Percentiles rank a stretch among this genome's conserved stretches.
Evolutionary conservation across 2,797 vertebrate species (phyloP).

Genomic region (Diplodus sargus): DNA sequence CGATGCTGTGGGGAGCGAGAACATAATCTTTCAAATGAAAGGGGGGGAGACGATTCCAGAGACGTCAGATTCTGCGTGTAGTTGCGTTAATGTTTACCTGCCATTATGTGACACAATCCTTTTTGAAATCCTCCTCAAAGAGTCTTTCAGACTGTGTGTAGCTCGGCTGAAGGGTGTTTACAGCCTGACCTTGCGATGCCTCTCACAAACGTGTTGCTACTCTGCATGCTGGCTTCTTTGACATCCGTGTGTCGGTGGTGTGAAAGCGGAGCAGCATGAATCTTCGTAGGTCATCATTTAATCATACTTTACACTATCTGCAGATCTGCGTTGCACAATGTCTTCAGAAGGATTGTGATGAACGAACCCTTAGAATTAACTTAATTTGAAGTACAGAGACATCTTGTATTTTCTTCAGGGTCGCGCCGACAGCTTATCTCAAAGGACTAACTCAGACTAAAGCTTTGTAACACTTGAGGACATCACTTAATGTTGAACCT

Average conservation of each 20-base stretch:
- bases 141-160: conserved; percentile 3
- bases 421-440: neutral
- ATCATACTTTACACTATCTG: conserved; percentile 36
- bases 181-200: conserved; percentile 57
- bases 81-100: neutral
- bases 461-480: neutral
- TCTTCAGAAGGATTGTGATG: neutral
- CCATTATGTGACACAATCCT: neutral
- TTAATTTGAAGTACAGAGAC: neutral
- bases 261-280: conserved; percentile 63
- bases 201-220: conserved; percentile 49
- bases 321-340: conserved; percentile 21
- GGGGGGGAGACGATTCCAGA: too few relatives aligned
- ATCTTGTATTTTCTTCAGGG: neutral
- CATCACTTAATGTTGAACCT: neutral
- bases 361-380: neutral
- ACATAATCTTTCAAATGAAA: too few relatives aligned
- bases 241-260: conserved; percentile 66
- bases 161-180: conserved; percentile 13
- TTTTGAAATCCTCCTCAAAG: neutral
- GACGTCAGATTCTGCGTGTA: neutral
- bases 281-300: conserved; percentile 65
- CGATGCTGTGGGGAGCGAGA: too few relatives aligned
- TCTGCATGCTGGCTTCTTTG: conserved; percentile 56
- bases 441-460: neutral